Percentiles rank a stretch among this genome's conserved stretches.
phyloP scores from a whole-genome alignment of 2,797 vertebrate species.

The Anas flavirostris region DNA sequence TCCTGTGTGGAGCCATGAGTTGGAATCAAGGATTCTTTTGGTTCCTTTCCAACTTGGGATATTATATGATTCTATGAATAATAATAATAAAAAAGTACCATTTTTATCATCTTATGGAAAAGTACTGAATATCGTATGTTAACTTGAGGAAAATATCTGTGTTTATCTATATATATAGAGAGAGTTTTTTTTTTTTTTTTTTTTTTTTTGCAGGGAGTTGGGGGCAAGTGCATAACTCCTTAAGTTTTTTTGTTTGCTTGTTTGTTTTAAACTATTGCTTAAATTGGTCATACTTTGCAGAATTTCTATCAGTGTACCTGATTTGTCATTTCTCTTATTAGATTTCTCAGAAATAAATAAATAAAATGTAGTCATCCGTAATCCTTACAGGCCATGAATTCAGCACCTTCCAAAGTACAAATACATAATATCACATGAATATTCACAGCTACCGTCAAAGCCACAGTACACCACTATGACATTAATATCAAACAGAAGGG shows the following conservation, averaged over 20 bases:
- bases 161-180: neutral
- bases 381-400: neutral
- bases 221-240: neutral
- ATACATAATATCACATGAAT: neutral
- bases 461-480: neutral
- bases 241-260: neutral
- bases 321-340: neutral
- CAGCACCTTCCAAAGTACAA: neutral
- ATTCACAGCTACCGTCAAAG: neutral
- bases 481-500: conserved; percentile 37
- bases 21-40: neutral
- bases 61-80: neutral
- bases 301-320: neutral
- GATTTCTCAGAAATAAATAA: neutral
- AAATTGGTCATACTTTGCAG: neutral
- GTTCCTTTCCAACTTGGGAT: neutral
- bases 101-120: neutral
- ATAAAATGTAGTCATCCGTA: neutral
- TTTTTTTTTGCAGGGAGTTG: neutral
- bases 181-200: neutral
- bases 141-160: neutral
- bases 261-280: neutral
- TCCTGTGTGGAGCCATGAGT: neutral
- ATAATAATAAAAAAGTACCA: neutral
- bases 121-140: neutral